Evolutionary conservation across 2,888 invertebrate species (phyloP).

Genomic region (Pristionchus entomophagus): DNA sequence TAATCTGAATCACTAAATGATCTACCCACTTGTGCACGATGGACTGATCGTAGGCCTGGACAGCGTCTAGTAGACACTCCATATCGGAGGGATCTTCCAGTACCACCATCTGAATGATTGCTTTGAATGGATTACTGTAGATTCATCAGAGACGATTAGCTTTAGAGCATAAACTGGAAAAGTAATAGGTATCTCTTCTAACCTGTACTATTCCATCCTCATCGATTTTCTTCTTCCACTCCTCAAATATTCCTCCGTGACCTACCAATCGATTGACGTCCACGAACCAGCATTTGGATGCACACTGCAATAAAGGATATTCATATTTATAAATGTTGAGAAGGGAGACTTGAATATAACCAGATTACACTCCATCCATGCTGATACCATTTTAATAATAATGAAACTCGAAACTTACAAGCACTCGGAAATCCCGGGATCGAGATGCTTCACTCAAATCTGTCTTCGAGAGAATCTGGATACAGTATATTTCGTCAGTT

Average conservation of each 20-base stretch:
- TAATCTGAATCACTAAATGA: no score
- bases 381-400: background rate
- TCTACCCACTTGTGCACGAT: constrained; percentile 59
- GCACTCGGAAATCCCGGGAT: constrained; percentile 57
- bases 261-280: constrained; percentile 59
- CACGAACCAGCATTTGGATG: constrained; percentile 59
- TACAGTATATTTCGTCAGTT: no score
- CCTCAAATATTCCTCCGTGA: constrained; percentile 62
- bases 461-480: constrained; percentile 54
- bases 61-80: constrained; percentile 58
- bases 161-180: no score
- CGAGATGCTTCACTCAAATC: constrained; percentile 50
- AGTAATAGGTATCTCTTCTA: background rate
- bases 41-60: constrained; percentile 63
- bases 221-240: constrained; percentile 57
- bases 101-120: constrained; percentile 54
- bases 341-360: background rate
- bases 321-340: background rate
- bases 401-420: constrained; percentile 52
- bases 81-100: constrained; percentile 60
- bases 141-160: background rate
- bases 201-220: background rate
- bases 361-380: no score
- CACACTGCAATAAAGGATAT: constrained; percentile 57
- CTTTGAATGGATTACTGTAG: background rate